Percentiles rank a stretch among this genome's conserved stretches.
Conservation (phyloP, 2,888 invertebrate species). For the Aporophyla lueneburgensis region DNA sequence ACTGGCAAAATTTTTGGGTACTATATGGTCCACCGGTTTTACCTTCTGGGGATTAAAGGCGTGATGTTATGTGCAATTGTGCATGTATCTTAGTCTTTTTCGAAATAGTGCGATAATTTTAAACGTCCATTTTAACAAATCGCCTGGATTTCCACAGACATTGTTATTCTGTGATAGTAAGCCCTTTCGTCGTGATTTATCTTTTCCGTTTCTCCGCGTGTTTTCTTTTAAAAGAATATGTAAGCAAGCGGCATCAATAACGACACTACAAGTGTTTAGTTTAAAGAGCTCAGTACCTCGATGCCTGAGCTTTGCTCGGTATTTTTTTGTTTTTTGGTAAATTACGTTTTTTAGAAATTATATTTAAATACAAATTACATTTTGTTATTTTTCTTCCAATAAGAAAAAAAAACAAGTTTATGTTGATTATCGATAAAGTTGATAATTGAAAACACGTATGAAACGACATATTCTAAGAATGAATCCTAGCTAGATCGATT, state of each 20-base stretch:
- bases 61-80: neutral
- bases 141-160: neutral
- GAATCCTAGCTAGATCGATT: no score
- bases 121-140: neutral
- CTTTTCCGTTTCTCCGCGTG: neutral
- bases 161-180: neutral
- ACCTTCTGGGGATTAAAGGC: neutral
- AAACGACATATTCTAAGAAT: no score
- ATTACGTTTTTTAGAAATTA: no score
- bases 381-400: no score
- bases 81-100: neutral
- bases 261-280: constrained; percentile 1
- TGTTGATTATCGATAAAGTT: no score
- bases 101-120: neutral
- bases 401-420: no score
- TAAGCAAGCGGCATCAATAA: constrained; percentile 8
- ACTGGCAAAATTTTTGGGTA: neutral
- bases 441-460: no score
- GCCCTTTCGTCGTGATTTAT: neutral
- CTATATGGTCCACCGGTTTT: neutral
- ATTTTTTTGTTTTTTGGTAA: no score
- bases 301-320: no score
- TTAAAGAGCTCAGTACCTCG: neutral
- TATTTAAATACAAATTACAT: no score
- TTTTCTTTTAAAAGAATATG: constrained; percentile 23